phyloP scores from a whole-genome alignment of 2,888 invertebrate genomes.

The Apodemia zela region DNA sequence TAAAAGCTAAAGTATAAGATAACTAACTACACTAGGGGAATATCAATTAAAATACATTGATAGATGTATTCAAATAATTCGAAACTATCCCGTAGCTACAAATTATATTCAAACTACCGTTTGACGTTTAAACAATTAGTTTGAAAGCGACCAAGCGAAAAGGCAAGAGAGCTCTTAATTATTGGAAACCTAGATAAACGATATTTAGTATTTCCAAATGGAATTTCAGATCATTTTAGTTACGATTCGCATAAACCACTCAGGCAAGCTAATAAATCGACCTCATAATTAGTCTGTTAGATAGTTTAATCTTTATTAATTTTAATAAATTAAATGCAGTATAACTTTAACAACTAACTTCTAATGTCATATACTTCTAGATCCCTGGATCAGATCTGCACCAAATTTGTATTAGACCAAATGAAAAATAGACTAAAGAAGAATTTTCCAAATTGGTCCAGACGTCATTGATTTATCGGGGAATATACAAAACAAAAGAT shows the following conservation, averaged over 20 bases:
- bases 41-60: not conserved
- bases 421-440: too few species aligned
- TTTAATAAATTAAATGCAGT: too few species aligned
- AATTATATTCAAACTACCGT: constrained; percentile 32
- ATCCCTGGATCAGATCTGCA: too few species aligned
- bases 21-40: not conserved
- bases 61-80: not conserved
- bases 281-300: not conserved
- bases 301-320: not conserved
- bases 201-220: constrained; percentile 3
- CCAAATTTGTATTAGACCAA: too few species aligned
- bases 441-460: too few species aligned
- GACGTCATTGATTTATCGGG: too few species aligned
- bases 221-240: not conserved
- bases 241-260: not conserved
- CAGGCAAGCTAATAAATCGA: not conserved
- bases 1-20: too few species aligned
- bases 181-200: constrained; percentile 17
- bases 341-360: too few species aligned
- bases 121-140: constrained; percentile 34
- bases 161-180: constrained; percentile 18
- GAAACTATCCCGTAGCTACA: not conserved
- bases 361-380: too few species aligned
- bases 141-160: constrained; percentile 24
- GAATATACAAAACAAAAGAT: too few species aligned